These are phyloP conservation scores for Galago senegalensis DNA, from an alignment of 2,797 vertebrate species.

Conservation along the genomic window DNA sequence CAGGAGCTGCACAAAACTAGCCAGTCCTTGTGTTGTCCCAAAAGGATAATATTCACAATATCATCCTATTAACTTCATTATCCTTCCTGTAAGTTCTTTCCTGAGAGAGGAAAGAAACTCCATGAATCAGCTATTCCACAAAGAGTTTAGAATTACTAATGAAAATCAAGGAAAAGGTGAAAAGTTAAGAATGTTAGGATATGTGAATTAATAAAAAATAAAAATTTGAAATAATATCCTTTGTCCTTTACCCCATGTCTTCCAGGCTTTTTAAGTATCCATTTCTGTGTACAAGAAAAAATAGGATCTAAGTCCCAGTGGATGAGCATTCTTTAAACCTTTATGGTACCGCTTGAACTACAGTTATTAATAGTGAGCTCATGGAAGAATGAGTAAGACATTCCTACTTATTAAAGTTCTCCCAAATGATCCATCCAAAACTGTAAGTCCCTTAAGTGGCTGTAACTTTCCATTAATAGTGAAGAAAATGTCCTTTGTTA, in stretches of 20 bases:
- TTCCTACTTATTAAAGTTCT: constrained; percentile 73
- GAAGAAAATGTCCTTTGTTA: constrained; percentile 57
- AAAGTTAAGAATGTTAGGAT: neutral
- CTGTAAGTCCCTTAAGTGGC: constrained; percentile 50
- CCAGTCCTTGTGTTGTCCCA: neutral
- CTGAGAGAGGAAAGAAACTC: neutral
- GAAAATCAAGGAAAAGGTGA: neutral
- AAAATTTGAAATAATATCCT: constrained; percentile 27
- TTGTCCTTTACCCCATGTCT: neutral
- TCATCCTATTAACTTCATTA: neutral
- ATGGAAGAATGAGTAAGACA: constrained; percentile 74
- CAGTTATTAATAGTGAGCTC: constrained; percentile 76
- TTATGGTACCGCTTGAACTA: constrained; percentile 68
- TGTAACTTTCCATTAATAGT: constrained; percentile 75
- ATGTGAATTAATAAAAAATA: constrained; percentile 12
- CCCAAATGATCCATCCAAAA: constrained; percentile 66
- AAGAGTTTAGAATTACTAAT: constrained; percentile 20
- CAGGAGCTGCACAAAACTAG: neutral
- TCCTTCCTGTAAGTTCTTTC: neutral
- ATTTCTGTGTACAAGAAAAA: constrained; percentile 57
- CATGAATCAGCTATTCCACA: neutral
- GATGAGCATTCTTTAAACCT: constrained; percentile 60
- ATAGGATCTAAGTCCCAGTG: neutral
- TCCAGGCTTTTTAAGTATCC: neutral
- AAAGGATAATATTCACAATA: neutral